Evolutionary conservation across 2,888 invertebrate species (phyloP).

Genomic region (Synergus gifuensis): DNA sequence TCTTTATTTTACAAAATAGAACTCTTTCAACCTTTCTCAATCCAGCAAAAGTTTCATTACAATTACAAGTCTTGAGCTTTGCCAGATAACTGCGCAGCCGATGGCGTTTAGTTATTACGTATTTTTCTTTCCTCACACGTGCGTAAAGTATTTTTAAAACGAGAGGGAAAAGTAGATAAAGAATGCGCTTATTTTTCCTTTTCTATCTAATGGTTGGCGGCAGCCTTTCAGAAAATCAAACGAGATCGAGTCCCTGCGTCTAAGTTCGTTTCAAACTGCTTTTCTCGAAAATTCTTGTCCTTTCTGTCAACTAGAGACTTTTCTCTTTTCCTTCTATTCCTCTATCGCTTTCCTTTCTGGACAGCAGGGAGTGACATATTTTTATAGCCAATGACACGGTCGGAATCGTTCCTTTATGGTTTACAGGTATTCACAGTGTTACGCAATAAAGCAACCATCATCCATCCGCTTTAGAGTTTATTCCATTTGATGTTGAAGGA

Average conservation of each 20-base stretch:
- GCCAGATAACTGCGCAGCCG: not conserved
- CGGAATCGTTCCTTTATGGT: conserved; percentile 10
- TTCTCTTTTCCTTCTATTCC: not conserved
- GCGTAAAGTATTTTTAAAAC: conserved; percentile 15
- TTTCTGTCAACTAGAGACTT: not conserved
- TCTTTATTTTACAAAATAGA: too few species aligned
- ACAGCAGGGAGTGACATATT: conserved; percentile 31
- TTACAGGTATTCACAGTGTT: conserved; percentile 19
- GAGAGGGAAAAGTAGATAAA: not conserved
- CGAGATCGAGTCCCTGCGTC: conserved; percentile 39
- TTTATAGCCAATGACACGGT: conserved; percentile 17
- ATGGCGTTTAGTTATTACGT: conserved; percentile 20
- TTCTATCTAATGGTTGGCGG: conserved; percentile 20
- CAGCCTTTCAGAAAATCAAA: conserved; percentile 43
- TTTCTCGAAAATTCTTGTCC: conserved; percentile 17
- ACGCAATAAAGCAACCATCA: conserved; percentile 33
- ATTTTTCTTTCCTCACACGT: conserved; percentile 13
- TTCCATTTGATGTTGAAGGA: not conserved
- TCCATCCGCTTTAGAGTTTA: not conserved
- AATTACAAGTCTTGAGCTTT: conserved; percentile 31
- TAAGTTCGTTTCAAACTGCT: conserved; percentile 8
- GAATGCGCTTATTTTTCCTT: not conserved
- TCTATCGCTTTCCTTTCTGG: conserved; percentile 18
- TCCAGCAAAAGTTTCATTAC: conserved; percentile 14
- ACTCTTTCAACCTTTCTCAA: not conserved